Evolutionary conservation across 2,888 invertebrate genomes (phyloP), one percentile per base, ranked within the genome.

Genomic region (Callimorpha dominula): DNA sequence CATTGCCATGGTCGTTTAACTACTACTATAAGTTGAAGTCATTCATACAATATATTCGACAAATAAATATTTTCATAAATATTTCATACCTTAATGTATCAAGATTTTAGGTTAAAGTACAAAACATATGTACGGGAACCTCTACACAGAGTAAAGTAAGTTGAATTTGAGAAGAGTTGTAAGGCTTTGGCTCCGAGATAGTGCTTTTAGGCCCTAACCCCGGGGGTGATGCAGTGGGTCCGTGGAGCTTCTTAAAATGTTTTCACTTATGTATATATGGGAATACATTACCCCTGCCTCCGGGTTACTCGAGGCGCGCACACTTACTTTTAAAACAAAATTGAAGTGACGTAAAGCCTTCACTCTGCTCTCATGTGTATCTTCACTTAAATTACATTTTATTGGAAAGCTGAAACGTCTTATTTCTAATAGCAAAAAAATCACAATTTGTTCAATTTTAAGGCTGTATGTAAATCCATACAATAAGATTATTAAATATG

Each of bases 201-300:
- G 96, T 96, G 96, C 96, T 96, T 95, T 96, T 95, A 96, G 95
- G 95, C 95, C 94, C 94, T 95, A 95, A 94, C 95, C 95, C 96
- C 95, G 90, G 91, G 95, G 95, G 96, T 95, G 94, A 92, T 93
- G 94, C 95, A 94, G 94, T 90, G 92, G 92, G 94, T 93, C 95
- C 95, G 94, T 90, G 89, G 94, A 95, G 95, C 94, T 95, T 95
- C 94, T 95, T 95, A 95, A 95, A 95, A 95, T 94, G 95, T 95
- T 94, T 95, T 94, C 95, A 94, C 95, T 94, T 94, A 94, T 94
- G 95, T 95, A 95, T 95, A 92, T 95, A 93, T 94, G 94, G 93
- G 95, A 95, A 95, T 95, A 95, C 95, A 95, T 95, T 95, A 95
- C 92, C 91, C 91, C 91, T 87, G 92, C 92, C 94, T 92, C 90